A percentile compares a stretch with the other conserved stretches of the same genome.
phyloP scores from a whole-genome alignment of 2,113 vertebrate species.

The Notechis scutatus region DNA sequence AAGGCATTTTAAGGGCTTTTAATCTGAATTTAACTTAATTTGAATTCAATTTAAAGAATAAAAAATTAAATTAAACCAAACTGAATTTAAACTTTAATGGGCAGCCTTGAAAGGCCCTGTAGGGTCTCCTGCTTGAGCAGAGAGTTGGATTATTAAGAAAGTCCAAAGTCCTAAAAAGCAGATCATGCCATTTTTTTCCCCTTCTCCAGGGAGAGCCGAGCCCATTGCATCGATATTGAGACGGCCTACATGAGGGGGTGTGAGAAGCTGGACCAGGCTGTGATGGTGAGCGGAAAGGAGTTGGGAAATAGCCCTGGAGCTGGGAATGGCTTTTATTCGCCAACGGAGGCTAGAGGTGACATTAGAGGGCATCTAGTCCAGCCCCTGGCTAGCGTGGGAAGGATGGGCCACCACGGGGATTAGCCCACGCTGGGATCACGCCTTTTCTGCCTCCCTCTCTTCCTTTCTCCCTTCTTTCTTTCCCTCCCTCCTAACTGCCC shows the following conservation, averaged over 20 bases:
- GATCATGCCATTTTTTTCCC: neutral
- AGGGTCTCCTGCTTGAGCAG: too few species aligned
- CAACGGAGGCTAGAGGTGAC: neutral
- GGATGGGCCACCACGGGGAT: neutral
- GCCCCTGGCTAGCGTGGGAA: neutral
- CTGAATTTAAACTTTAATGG: too few species aligned
- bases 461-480: too few species aligned
- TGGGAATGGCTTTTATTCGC: neutral
- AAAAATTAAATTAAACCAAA: too few species aligned
- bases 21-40: neutral
- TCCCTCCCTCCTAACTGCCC: too few species aligned
- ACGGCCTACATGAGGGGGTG: conserved; percentile 89
- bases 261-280: conserved; percentile 89
- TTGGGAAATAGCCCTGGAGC: rapidly evolving
- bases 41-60: neutral
- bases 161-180: neutral
- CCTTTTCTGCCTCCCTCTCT: neutral
- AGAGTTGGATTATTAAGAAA: too few species aligned
- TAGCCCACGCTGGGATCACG: neutral
- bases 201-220: conserved; percentile 80
- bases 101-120: too few species aligned
- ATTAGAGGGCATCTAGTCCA: neutral
- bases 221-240: conserved; percentile 93
- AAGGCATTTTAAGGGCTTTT: neutral
- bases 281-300: conserved; percentile 75